These are phyloP conservation scores for Babyrousa celebensis DNA, from an alignment of 2,797 vertebrate species.

Conservation along the genomic window DNA sequence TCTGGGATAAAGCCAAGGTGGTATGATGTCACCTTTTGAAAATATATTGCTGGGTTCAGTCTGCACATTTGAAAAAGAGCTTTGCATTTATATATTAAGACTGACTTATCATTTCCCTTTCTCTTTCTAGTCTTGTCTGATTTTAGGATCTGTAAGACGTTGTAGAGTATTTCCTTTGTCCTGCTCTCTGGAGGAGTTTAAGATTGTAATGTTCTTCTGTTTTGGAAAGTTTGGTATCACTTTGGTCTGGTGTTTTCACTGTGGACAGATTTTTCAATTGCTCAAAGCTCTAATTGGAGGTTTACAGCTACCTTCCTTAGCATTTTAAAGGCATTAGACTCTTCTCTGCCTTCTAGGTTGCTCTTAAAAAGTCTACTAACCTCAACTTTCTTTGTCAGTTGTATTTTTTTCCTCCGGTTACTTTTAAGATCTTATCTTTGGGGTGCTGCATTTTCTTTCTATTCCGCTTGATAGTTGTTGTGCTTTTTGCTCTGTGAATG, in stretches of 20 bases:
- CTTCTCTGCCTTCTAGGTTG: background rate
- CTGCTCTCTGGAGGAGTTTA: background rate
- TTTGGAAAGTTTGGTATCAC: background rate
- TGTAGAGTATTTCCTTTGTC: background rate
- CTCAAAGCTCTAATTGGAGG: background rate
- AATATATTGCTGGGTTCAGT: background rate
- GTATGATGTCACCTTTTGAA: background rate
- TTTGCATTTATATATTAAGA: background rate
- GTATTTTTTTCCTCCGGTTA: background rate
- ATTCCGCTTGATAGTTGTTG: background rate
- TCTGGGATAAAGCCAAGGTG: background rate
- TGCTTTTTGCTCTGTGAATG: background rate
- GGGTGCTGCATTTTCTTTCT: background rate
- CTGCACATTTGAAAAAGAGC: background rate
- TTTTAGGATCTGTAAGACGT: constrained; percentile 19
- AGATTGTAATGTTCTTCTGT: constrained; percentile 20
- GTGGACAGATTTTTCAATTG: background rate
- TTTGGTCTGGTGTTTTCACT: background rate
- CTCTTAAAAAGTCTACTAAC: background rate
- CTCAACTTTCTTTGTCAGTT: background rate
- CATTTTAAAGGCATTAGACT: background rate
- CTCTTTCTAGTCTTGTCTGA: background rate
- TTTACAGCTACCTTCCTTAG: background rate
- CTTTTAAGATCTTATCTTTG: background rate
- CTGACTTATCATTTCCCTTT: background rate